phyloP scores from a whole-genome alignment of 2,888 invertebrate species.

The Drosophila barbarae region DNA sequence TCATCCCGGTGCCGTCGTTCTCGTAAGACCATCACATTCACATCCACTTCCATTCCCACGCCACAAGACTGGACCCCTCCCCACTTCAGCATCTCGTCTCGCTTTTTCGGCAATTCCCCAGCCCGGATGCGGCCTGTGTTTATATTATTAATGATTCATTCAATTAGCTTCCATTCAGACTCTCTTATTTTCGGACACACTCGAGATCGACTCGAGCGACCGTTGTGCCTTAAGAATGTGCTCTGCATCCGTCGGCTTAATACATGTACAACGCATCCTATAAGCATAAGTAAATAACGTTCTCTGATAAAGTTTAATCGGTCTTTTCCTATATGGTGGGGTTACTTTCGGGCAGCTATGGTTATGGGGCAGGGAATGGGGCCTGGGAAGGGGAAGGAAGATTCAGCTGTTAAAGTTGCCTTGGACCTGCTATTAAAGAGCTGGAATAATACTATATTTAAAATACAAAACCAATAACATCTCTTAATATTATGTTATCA shows the following conservation, averaged over 20 bases:
- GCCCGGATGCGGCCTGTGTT: constrained; percentile 56
- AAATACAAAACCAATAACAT: not conserved
- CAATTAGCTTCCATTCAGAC: constrained; percentile 75
- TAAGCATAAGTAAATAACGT: constrained; percentile 33
- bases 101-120: constrained; percentile 65
- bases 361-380: not conserved
- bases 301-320: constrained; percentile 36
- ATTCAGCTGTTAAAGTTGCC: not conserved
- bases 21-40: constrained; percentile 32
- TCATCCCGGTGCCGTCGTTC: constrained; percentile 74
- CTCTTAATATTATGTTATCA: no score
- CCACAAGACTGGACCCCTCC: constrained; percentile 62
- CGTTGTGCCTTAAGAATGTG: constrained; percentile 65
- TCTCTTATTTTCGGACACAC: constrained; percentile 58
- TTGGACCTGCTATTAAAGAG: not conserved
- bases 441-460: not conserved
- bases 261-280: constrained; percentile 34
- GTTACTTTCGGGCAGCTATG: constrained; percentile 2
- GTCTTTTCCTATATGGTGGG: constrained; percentile 25
- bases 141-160: constrained; percentile 75
- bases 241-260: constrained; percentile 39
- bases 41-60: constrained; percentile 34
- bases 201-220: constrained; percentile 51
- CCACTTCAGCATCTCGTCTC: constrained; percentile 25
- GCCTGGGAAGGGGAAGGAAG: not conserved